Evolutionary conservation across 35 echinoderm and acorn worm species (phyloP).

Genomic region (Lytechinus pictus): DNA sequence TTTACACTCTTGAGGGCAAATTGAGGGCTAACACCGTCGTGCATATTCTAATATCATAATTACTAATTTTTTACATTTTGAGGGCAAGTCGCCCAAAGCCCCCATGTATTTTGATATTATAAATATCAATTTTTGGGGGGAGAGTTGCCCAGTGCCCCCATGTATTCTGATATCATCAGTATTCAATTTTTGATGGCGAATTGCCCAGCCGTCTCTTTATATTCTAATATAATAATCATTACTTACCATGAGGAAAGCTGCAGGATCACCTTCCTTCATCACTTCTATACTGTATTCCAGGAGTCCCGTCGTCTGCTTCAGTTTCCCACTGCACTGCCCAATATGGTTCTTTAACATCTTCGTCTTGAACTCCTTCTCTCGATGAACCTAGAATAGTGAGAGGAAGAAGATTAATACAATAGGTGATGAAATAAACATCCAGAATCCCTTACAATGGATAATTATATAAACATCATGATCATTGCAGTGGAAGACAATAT

Average conservation of each 20-base stretch:
- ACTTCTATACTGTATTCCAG: conserved; percentile 98
- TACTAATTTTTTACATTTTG: no score
- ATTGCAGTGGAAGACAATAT: conserved; percentile 58
- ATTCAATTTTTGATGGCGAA: no score
- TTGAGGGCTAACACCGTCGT: no score
- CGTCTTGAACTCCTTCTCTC: conserved; percentile 96
- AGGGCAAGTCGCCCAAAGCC: no score
- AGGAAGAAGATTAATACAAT: not conserved
- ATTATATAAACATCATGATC: no score
- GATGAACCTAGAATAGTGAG: conserved; percentile 66
- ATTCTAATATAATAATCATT: not conserved
- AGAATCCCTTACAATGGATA: not conserved
- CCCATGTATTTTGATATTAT: no score
- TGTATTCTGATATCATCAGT: no score
- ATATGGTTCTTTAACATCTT: conserved; percentile 99
- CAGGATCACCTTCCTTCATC: conserved; percentile 97
- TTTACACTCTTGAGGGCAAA: no score
- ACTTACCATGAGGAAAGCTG: conserved; percentile 91
- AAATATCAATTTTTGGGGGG: no score
- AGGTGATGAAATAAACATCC: not conserved
- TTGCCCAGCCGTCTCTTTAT: no score
- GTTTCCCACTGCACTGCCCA: conserved; percentile 91
- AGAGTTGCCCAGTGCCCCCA: no score
- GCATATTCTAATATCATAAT: no score
- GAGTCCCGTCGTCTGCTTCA: conserved; percentile 94